These are phyloP conservation scores for Caenorhabditis sinica DNA, from an alignment of 2,888 invertebrate species.

Conservation along the genomic window DNA sequence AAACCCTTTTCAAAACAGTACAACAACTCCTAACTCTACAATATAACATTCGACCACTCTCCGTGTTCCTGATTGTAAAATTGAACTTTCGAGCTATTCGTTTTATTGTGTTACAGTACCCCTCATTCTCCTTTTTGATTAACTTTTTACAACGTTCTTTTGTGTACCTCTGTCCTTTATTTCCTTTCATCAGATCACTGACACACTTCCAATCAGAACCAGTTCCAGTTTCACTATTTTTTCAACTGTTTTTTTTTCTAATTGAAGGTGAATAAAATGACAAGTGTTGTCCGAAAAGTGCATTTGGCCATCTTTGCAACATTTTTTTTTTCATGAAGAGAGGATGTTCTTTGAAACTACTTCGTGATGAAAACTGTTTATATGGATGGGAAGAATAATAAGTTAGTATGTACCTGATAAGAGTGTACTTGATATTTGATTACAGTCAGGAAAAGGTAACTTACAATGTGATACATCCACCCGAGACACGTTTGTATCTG, in stretches of 20 bases:
- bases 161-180: conserved; percentile 4
- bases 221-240: conserved; percentile 4
- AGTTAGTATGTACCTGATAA: no score
- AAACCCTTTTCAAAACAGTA: no score
- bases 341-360: conserved; percentile 4
- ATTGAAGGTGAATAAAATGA: conserved; percentile 11
- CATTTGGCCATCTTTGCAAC: not conserved
- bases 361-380: conserved; percentile 6
- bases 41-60: no score
- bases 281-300: conserved; percentile 12
- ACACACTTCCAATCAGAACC: conserved; percentile 42
- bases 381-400: not conserved
- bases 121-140: not conserved
- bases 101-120: conserved; percentile 14
- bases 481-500: conserved; percentile 49
- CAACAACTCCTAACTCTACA: no score
- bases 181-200: conserved; percentile 21
- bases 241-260: no score
- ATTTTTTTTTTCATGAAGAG: not conserved
- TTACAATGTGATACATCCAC: conserved; percentile 58
- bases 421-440: not conserved
- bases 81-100: not conserved
- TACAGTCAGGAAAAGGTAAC: conserved; percentile 20
- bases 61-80: not conserved
- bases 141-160: conserved; percentile 4